These are phyloP conservation scores for Anthophora plumipes DNA, from an alignment of 2,888 invertebrate species.

Conservation along the genomic window DNA sequence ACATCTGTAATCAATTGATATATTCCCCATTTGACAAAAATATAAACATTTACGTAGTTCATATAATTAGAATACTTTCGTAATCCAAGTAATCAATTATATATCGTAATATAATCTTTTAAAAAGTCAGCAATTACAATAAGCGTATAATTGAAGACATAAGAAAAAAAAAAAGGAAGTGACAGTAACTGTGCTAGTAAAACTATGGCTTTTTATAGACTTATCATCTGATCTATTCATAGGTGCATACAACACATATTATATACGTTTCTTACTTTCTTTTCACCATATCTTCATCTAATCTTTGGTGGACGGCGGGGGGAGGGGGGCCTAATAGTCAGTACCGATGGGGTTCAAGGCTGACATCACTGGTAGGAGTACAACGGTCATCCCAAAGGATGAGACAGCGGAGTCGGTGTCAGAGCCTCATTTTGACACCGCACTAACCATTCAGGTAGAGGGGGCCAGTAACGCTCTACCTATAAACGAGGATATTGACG, in stretches of 20 bases:
- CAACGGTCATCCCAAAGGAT: too few species aligned
- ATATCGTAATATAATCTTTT: conserved; percentile 28
- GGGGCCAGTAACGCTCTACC: too few species aligned
- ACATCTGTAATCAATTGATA: conserved; percentile 4
- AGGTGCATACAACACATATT: conserved; percentile 19
- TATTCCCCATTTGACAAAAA: conserved; percentile 1
- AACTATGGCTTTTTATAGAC: conserved; percentile 38
- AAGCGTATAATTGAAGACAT: conserved; percentile 43
- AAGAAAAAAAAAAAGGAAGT: conserved; percentile 36
- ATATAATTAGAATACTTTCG: conserved; percentile 29
- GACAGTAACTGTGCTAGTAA: conserved; percentile 30
- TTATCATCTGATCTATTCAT: conserved; percentile 15
- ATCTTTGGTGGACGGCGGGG: too few species aligned
- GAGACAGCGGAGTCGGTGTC: too few species aligned
- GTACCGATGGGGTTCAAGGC: too few species aligned
- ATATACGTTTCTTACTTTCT: conserved; percentile 13
- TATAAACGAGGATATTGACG: too few species aligned
- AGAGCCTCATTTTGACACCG: too few species aligned
- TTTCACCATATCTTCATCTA: conserved; percentile 19
- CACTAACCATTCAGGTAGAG: too few species aligned
- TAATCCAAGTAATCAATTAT: conserved; percentile 26
- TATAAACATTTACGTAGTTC: conserved; percentile 29
- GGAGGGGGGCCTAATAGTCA: too few species aligned
- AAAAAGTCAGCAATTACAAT: conserved; percentile 35
- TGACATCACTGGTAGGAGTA: too few species aligned